Conservation (phyloP, 2,113 vertebrate species). For the Microcebus jonahi region DNA sequence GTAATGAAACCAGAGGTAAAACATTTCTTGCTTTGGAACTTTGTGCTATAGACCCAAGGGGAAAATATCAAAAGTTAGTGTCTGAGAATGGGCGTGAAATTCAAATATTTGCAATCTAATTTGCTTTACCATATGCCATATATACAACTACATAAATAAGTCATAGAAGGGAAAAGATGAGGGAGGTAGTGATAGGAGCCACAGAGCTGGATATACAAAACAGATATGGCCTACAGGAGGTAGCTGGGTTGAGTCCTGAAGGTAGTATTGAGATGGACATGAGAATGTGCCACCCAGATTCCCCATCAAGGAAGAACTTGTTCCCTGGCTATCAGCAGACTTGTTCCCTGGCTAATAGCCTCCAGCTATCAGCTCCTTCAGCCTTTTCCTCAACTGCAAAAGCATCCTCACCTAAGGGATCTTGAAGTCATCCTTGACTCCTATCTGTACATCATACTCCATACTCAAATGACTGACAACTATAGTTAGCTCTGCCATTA, state of each 20-base stretch:
- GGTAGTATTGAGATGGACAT: background rate
- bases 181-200: background rate
- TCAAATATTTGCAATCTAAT: background rate
- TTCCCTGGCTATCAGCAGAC: background rate
- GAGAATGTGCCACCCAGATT: background rate
- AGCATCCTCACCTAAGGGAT: background rate
- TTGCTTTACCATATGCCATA: background rate
- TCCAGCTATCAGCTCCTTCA: too few relatives aligned
- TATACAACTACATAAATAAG: background rate
- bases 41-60: background rate
- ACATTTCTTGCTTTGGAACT: background rate
- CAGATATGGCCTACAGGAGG: rapidly evolving
- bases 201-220: background rate
- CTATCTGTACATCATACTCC: background rate
- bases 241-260: background rate
- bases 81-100: background rate
- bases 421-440: background rate
- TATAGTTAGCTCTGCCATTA: background rate
- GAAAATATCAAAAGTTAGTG: background rate
- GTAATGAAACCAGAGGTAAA: background rate
- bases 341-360: background rate
- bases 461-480: background rate
- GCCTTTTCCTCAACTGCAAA: background rate
- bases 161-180: background rate
- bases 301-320: background rate